A percentile compares a stretch with the other conserved stretches of the same genome.
Conservation (phyloP, 2,113 vertebrate genomes). For the cat (Felis catus) region F.catus_Fca126_mat1.0 CM031412.1:116844001-116844500, state of each 20-base stretch:
- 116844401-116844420: not conserved
- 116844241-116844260: slow-evolving; percentile 54
- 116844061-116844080: not conserved
- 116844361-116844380: not conserved
- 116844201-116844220: slow-evolving; percentile 73
- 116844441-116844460: not conserved
- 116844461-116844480: not conserved
- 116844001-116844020: not conserved
- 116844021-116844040: not conserved
- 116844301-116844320: not conserved
- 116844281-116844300: slow-evolving; percentile 51
- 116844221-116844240: slow-evolving; percentile 72
- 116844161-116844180: slow-evolving; percentile 70
- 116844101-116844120: not conserved
- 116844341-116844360: not conserved
- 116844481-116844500: not conserved
- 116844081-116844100: not conserved
- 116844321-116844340: not conserved
- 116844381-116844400: not conserved
- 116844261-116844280: slow-evolving; percentile 18
- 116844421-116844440: not conserved
- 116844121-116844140: slow-evolving; percentile 66
- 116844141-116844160: not conserved
- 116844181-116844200: slow-evolving; percentile 69
- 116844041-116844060: not conserved